phyloP scores from a whole-genome alignment of 2,113 vertebrate species.

The Himantopus leucocephalus region DNA sequence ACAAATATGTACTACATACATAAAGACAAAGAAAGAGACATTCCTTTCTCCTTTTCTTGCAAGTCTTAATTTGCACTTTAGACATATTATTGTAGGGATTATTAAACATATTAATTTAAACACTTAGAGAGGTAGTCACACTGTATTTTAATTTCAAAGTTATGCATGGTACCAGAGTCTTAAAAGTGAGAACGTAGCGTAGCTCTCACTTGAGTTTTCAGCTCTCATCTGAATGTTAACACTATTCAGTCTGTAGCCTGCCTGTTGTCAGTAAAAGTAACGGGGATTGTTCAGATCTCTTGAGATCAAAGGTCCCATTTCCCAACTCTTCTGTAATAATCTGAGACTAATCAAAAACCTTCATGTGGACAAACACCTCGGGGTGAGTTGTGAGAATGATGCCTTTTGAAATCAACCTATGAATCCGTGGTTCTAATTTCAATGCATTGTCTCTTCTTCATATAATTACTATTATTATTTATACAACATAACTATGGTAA shows the following conservation, averaged over 20 bases:
- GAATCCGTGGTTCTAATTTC: neutral
- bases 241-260: slow-evolving; percentile 14
- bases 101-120: slow-evolving; percentile 7
- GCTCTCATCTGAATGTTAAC: slow-evolving; percentile 45
- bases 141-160: slow-evolving; percentile 56
- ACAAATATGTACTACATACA: neutral
- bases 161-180: slow-evolving; percentile 16
- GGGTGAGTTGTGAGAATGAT: neutral
- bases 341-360: slow-evolving; percentile 23
- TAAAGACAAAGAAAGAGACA: neutral
- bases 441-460: neutral
- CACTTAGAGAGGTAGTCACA: slow-evolving; percentile 10
- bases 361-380: neutral
- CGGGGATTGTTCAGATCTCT: slow-evolving; percentile 42
- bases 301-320: slow-evolving; percentile 47
- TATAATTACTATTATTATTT: neutral
- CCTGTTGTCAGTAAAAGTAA: slow-evolving; percentile 40
- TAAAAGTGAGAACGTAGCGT: slow-evolving; percentile 7
- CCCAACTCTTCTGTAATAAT: neutral
- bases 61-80: neutral
- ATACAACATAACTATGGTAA: neutral
- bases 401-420: slow-evolving; percentile 5
- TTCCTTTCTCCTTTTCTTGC: neutral
- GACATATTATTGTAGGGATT: neutral
- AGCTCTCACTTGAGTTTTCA: slow-evolving; percentile 49